These are phyloP conservation scores for Hassar affinis DNA, from an alignment of 2,113 vertebrate genomes.

Conservation along the genomic window DNA sequence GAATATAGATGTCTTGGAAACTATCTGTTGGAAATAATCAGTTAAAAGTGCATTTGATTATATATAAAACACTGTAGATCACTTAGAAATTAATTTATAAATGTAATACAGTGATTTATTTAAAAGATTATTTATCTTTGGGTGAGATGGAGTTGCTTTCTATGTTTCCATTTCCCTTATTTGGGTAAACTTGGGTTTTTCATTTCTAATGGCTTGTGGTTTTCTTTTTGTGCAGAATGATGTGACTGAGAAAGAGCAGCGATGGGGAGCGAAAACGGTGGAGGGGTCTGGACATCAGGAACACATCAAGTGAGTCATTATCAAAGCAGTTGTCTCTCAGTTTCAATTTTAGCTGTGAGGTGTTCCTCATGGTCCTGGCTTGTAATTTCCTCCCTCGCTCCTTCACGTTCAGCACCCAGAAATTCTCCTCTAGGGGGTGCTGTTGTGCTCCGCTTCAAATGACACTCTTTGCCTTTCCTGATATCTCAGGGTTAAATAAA, in stretches of 20 bases:
- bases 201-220: neutral
- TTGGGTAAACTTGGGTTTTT: no score
- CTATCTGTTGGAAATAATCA: neutral
- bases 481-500: no score
- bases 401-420: no score
- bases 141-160: no score
- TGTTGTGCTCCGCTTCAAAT: no score
- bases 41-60: neutral
- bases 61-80: neutral
- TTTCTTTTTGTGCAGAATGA: conserved; percentile 80
- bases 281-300: conserved; percentile 92
- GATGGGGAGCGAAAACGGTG: conserved; percentile 97
- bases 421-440: no score
- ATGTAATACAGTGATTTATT: neutral
- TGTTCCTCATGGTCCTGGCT: no score
- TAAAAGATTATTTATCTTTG: neutral
- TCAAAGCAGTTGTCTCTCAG: neutral
- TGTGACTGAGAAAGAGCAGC: conserved; percentile 91
- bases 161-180: neutral
- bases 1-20: neutral
- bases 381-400: no score
- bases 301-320: conserved; percentile 86
- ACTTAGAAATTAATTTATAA: neutral
- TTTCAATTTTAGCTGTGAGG: no score
- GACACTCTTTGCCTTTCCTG: no score